Percentiles rank a stretch among this genome's conserved stretches.
These are phyloP conservation scores for Hemitrygon akajei DNA, from an alignment of 2,797 vertebrate species.

Conservation along the genomic window DNA sequence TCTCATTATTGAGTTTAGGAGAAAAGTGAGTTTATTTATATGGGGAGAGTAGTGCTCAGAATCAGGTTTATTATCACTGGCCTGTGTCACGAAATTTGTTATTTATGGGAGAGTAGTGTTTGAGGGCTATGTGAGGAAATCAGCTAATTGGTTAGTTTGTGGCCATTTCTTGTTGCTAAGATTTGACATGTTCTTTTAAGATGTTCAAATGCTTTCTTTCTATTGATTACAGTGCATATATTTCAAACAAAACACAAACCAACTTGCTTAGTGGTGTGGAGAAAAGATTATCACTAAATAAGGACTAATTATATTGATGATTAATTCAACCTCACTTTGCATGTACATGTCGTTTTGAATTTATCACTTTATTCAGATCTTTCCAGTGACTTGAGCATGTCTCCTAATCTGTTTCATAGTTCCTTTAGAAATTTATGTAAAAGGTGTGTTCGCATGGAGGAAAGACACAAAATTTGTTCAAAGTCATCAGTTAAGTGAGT, in stretches of 20 bases:
- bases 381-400: neutral
- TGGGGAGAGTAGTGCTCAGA: too few species aligned
- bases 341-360: conserved; percentile 2
- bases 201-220: neutral
- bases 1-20: neutral
- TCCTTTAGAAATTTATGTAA: neutral
- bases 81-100: too few species aligned
- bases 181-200: neutral
- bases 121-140: neutral
- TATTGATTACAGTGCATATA: neutral
- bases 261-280: neutral
- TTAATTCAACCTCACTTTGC: too few species aligned
- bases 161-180: neutral
- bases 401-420: neutral
- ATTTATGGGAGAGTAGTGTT: too few species aligned
- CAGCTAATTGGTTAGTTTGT: neutral
- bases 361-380: neutral
- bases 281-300: neutral
- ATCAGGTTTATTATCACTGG: too few species aligned
- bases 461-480: neutral
- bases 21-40: neutral
- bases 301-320: neutral
- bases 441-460: too few species aligned
- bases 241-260: neutral
- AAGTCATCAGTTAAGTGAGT: neutral